Evolutionary conservation across 1,140 invertebrate species (phyloP).

Genomic region (Drosophila micromelanica): DNA sequence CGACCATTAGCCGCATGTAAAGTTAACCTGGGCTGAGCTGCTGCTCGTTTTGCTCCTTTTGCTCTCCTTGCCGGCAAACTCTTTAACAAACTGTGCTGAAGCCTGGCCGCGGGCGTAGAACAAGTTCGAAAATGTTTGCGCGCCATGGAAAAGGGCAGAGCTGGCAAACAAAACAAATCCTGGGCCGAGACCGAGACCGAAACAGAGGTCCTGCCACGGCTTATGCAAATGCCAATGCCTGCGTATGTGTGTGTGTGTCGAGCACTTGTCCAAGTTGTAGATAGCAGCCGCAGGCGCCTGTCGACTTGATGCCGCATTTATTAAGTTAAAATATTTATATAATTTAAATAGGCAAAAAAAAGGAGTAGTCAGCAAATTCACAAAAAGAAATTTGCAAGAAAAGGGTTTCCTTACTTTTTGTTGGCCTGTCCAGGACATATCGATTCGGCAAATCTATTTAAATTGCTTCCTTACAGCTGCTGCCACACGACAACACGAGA

Average conservation of each 20-base stretch:
- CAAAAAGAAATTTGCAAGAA: constrained; percentile 22
- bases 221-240: constrained; percentile 67
- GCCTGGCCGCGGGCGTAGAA: constrained; percentile 35
- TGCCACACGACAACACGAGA: constrained; percentile 50
- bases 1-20: constrained; percentile 59
- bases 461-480: constrained; percentile 64
- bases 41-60: not conserved
- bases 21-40: constrained; percentile 29
- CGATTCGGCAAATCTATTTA: constrained; percentile 66
- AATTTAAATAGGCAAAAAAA: constrained; percentile 61
- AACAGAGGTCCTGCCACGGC: constrained; percentile 35
- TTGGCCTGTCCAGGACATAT: constrained; percentile 26
- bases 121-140: constrained; percentile 50
- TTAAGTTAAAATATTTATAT: constrained; percentile 78
- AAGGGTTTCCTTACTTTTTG: constrained; percentile 18
- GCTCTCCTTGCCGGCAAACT: constrained; percentile 24
- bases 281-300: constrained; percentile 45
- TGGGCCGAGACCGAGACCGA: constrained; percentile 21
- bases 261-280: constrained; percentile 46
- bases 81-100: constrained; percentile 23
- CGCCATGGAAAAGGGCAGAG: constrained; percentile 48
- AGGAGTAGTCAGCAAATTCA: constrained; percentile 2
- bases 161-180: constrained; percentile 37
- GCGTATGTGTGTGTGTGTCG: constrained; percentile 21
- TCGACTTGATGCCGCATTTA: constrained; percentile 64